A percentile compares a stretch with the other conserved stretches of the same genome.
phyloP scores from a whole-genome alignment of 2,888 invertebrate species.

The Parasteatoda lunata region DNA sequence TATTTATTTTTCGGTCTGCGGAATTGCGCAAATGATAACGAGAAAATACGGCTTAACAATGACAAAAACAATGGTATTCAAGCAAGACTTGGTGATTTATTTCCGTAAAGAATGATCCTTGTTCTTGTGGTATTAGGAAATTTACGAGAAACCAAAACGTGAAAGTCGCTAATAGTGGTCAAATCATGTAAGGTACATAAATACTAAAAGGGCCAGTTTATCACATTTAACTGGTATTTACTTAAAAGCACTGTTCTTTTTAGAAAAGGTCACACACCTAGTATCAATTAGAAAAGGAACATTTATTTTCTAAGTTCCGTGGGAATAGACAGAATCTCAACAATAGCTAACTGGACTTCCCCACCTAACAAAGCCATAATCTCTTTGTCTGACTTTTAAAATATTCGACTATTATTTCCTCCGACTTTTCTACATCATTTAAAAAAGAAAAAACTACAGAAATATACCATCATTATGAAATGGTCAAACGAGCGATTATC shows the following conservation, averaged over 20 bases:
- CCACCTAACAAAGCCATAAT: slow-evolving; percentile 59
- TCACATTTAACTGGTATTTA: slow-evolving; percentile 39
- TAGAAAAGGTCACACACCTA: slow-evolving; percentile 61
- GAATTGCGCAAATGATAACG: slow-evolving; percentile 12
- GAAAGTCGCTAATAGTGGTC: slow-evolving; percentile 37
- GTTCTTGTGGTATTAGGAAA: not conserved
- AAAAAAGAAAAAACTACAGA: slow-evolving; percentile 19
- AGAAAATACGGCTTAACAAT: slow-evolving; percentile 17
- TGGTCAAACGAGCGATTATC: slow-evolving; percentile 57
- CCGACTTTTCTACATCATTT: slow-evolving; percentile 16
- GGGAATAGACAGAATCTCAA: slow-evolving; percentile 41
- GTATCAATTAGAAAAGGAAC: slow-evolving; percentile 60
- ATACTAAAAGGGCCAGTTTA: slow-evolving; percentile 46
- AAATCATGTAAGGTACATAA: slow-evolving; percentile 54
- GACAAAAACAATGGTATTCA: slow-evolving; percentile 34
- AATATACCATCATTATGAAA: slow-evolving; percentile 40
- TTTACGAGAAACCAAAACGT: slow-evolving; percentile 22
- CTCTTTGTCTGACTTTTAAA: slow-evolving; percentile 65
- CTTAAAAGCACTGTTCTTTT: slow-evolving; percentile 34
- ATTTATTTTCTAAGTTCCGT: slow-evolving; percentile 54
- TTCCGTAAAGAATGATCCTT: not conserved
- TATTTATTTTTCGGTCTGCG: not conserved
- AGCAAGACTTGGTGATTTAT: slow-evolving; percentile 31
- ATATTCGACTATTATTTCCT: slow-evolving; percentile 51
- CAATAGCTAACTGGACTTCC: slow-evolving; percentile 38